A percentile compares a stretch with the other conserved stretches of the same genome.
Conservation (phyloP, 2,888 invertebrate genomes). For the Ischnura elegans region DNA sequence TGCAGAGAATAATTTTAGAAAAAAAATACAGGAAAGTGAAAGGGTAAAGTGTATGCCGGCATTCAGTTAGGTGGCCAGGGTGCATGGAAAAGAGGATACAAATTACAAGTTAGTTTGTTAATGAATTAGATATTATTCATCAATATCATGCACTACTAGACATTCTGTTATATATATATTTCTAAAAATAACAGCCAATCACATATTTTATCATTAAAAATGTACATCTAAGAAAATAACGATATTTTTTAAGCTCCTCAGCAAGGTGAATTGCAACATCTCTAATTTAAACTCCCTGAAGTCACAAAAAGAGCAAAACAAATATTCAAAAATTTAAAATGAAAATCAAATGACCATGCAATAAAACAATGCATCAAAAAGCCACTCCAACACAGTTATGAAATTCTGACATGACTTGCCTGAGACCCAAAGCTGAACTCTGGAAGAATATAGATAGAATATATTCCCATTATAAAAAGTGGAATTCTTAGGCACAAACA, state of each 20-base stretch:
- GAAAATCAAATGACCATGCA: neutral
- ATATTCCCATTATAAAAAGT: neutral
- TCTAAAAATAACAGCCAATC: neutral
- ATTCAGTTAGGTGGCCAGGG: conserved; percentile 31
- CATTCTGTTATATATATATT: neutral
- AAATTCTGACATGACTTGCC: neutral
- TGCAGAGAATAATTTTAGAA: neutral
- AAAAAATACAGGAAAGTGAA: neutral
- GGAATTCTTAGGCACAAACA: neutral
- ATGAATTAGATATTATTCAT: conserved; percentile 37
- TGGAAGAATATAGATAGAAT: conserved; percentile 17
- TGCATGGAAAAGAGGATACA: conserved; percentile 59
- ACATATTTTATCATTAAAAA: neutral
- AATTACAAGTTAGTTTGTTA: conserved; percentile 57
- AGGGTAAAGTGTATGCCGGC: conserved; percentile 28
- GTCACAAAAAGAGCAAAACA: neutral
- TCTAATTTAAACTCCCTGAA: neutral
- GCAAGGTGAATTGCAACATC: neutral
- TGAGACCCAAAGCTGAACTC: neutral
- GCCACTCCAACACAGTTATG: neutral
- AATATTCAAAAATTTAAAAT: neutral
- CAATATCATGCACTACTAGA: neutral
- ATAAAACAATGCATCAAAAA: neutral
- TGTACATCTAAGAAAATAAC: neutral
- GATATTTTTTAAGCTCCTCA: neutral